Evolutionary conservation across 2,888 invertebrate genomes (phyloP).

Genomic region (Cantharis lateralis): DNA sequence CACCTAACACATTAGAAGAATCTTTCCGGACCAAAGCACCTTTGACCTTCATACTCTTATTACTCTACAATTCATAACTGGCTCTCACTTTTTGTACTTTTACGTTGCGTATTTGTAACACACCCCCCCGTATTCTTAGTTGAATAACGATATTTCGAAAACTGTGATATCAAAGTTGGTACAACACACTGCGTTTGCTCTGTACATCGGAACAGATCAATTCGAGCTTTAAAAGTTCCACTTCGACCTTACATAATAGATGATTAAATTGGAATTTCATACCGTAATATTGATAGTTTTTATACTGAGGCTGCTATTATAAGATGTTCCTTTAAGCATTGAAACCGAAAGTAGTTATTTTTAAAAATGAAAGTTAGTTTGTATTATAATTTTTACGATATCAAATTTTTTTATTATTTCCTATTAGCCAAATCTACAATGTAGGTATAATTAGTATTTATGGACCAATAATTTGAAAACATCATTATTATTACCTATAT

Average conservation of each 20-base stretch:
- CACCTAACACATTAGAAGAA: constrained; percentile 23
- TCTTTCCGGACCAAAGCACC: constrained; percentile 1
- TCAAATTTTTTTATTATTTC: not conserved
- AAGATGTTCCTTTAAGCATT: not conserved
- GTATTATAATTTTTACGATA: too few species aligned
- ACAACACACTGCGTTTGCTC: not conserved
- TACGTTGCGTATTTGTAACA: not conserved
- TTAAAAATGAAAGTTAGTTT: constrained; percentile 5
- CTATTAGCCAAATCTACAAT: not conserved
- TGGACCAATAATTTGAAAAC: too few species aligned
- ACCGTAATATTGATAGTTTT: not conserved
- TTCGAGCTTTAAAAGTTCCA: not conserved
- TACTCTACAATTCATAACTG: not conserved
- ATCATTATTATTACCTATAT: too few species aligned
- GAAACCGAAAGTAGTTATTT: constrained; percentile 7
- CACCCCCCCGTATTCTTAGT: not conserved
- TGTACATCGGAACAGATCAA: not conserved
- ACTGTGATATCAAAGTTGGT: not conserved
- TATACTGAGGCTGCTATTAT: not conserved
- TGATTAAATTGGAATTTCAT: not conserved
- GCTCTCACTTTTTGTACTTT: not conserved
- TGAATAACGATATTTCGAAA: not conserved
- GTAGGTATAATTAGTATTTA: too few species aligned
- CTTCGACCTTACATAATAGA: not conserved
- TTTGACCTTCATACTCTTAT: constrained; percentile 7